Conservation (phyloP, 2,888 invertebrate genomes). For the Phoronis australis region DNA sequence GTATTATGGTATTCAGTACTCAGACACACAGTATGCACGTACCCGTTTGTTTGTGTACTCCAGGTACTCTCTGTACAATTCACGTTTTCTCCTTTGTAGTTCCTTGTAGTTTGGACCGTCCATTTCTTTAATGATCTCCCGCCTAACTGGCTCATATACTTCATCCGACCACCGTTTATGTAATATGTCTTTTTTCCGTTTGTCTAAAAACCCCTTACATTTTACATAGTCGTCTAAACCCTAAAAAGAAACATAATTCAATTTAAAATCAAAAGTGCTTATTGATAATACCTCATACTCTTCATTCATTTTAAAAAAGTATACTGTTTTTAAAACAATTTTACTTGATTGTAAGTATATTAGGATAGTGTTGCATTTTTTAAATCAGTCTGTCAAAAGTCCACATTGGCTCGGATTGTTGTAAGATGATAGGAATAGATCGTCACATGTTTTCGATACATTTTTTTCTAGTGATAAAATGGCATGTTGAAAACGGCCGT, state of each 20-base stretch:
- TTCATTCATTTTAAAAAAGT: too few relatives aligned
- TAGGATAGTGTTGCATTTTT: too few relatives aligned
- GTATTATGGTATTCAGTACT: not conserved
- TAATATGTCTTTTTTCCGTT: conserved; percentile 44
- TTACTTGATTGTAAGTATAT: too few relatives aligned
- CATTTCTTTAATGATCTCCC: conserved; percentile 36
- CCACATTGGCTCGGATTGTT: too few relatives aligned
- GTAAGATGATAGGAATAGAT: too few relatives aligned
- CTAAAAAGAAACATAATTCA: conserved; percentile 21
- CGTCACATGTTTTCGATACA: too few relatives aligned
- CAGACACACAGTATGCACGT: not conserved
- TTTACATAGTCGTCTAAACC: conserved; percentile 29
- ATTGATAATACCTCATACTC: too few relatives aligned
- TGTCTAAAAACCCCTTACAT: conserved; percentile 27
- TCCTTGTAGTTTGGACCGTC: conserved; percentile 34
- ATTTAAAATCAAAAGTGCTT: too few relatives aligned
- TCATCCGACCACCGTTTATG: conserved; percentile 47
- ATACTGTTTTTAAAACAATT: too few relatives aligned
- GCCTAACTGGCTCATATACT: conserved; percentile 44
- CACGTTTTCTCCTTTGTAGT: conserved; percentile 34
- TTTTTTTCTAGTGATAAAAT: too few relatives aligned
- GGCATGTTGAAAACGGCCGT: too few relatives aligned
- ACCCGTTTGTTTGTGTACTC: conserved; percentile 49
- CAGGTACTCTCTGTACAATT: conserved; percentile 44
- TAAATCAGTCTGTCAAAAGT: too few relatives aligned